Percentiles rank a stretch among this genome's conserved stretches.
Evolutionary conservation across 2,888 invertebrate species (phyloP).

Genomic region (Hemicrepidius hirtus): DNA sequence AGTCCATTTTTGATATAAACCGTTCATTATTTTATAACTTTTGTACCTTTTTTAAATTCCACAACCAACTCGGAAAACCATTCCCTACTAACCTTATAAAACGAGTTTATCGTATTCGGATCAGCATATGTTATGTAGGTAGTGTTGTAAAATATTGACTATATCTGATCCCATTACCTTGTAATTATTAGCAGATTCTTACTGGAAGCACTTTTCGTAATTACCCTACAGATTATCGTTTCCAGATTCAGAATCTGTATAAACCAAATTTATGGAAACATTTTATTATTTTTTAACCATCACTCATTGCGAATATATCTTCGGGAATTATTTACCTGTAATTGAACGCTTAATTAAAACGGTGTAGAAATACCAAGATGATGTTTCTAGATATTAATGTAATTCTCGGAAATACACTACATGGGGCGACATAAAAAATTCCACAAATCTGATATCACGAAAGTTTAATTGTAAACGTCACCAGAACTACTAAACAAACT

Average conservation of each 20-base stretch:
- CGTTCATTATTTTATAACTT: constrained; percentile 1
- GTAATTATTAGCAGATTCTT: constrained; percentile 28
- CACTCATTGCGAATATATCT: not conserved
- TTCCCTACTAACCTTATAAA: constrained; percentile 46
- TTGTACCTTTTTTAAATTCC: constrained; percentile 8
- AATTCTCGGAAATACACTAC: not conserved
- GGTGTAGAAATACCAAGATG: not conserved
- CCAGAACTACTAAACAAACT: constrained; percentile 8
- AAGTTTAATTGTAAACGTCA: constrained; percentile 27
- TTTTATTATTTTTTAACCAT: not conserved
- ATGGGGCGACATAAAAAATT: constrained; percentile 5
- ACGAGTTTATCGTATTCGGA: constrained; percentile 39
- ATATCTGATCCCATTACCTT: constrained; percentile 31
- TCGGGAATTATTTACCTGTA: not conserved
- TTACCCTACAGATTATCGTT: constrained; percentile 2
- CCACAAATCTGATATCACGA: constrained; percentile 12
- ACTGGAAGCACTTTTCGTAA: not conserved
- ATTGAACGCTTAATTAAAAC: constrained; percentile 10
- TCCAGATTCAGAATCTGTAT: not conserved
- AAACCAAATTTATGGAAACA: not conserved
- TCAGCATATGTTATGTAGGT: constrained; percentile 43
- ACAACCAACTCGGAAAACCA: not conserved
- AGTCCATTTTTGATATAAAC: not conserved
- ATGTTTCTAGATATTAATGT: constrained; percentile 1
- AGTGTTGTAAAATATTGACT: constrained; percentile 28